Base-by-base conservation (phyloP, 1,140 invertebrate genomes). In the Leguminivora glycinivorella region DNA sequence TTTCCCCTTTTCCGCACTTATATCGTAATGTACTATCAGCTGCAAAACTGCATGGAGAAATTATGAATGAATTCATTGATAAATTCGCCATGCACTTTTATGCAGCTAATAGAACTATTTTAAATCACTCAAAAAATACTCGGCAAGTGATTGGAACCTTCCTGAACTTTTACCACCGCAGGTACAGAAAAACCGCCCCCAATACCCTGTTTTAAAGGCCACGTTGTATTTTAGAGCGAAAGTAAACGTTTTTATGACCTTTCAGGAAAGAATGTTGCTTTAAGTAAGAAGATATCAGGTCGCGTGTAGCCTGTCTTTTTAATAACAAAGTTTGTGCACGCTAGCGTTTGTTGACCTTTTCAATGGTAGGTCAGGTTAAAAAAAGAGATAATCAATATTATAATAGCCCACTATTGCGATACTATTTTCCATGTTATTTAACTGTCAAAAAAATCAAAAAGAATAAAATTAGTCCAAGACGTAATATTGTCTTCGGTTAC, bases 261-360 rank as follows among this genome's bases (percentile, higher is more conserved):
- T 60, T 26, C 29, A 60, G 56, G 24, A 12, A 60, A 26, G 24
- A 24, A 26, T 60, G 22, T 60, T 29, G 25, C 56, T 56, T 56
- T 60, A 60, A 29, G 12, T 60, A 26, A 60, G 56, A 60, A 26
- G 56, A 60, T 17, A 60, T 60, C 56, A 26, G 24, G 24, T 58
- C 4, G 56, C 56, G 56, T 63, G 58, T 63, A 17, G 58, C 5
- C 26, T 31, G 26, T 19, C n/a, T 63, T 63, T 63, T 63, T 63
- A 63, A 63, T 63, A 63, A 63, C n/a, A 7, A 19, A 63, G 14
- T 31, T 63, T 17, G 26, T 63, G 58, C 58, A 63, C 58, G 58
- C 58, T 63, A 63, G 2, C 10, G 29, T 26, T 29, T 29, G 3
- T 9, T 58, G 25, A 58, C 24, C 56, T 58, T 58, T 52, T 43